Evolutionary conservation across 1,140 invertebrate species (phyloP), one percentile per base, ranked within the genome.

Genomic region (Papilio polyxenes): DNA sequence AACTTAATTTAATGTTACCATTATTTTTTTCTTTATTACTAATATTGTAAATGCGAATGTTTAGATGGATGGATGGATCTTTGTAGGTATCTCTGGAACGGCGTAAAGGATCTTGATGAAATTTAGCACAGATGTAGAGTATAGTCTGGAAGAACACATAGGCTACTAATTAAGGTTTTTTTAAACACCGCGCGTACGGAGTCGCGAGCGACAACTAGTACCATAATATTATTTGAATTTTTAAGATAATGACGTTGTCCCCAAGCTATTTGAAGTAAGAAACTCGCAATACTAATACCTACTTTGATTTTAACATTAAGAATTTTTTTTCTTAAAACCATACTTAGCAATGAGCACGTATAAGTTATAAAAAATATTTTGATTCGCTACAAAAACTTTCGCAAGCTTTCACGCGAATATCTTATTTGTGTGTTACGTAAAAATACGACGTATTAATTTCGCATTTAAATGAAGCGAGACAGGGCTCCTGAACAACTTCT

Each of bases 401-500:
- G 65, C 23, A 20, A 72, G 65, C 65, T 72, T 72, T 72, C 65
- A 37, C 65, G 65, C 11, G 31, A 72, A 40, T 72, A 40, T 65
- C 62, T 72, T 72, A 13, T 69, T 72, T 65, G 23, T 37, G 13
- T 15, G 65, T 72, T 72, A 72, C 65, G 31, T 72, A 72, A 72
- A 72, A 72, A 72, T 72, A 37, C 11, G 23, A 37, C 13, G 62
- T 23, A 37, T 72, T 72, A 40, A 72, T 37, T 72, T 72, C 65
- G 65, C 31, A 72, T 72, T 65, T 65, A 65, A 72, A 72, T 40
- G 65, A 72, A 20, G 31, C 23, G 11, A 72, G 23, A 72, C 23
- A 15, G 13, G 31, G 13, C 13, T 15, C 11, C 11, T 37, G 11
- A 72, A 72, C 31, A 13, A 72, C 65, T 37, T 72, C 3, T 40